phyloP scores from a whole-genome alignment of 2,888 invertebrate species.

The Stenodera caucasica region DNA sequence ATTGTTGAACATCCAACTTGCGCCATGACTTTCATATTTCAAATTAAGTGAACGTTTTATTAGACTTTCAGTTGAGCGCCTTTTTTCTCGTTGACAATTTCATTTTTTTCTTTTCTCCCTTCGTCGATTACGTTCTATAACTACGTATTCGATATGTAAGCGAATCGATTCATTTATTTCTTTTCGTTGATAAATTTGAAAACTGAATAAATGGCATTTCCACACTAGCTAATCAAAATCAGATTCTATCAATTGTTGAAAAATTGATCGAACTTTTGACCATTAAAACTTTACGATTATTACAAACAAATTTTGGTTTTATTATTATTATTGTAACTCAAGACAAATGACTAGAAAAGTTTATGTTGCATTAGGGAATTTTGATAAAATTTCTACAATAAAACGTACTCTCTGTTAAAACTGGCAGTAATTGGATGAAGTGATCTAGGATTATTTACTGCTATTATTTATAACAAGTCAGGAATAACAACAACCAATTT shows the following conservation, averaged over 20 bases:
- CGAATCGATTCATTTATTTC: neutral
- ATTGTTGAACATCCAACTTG: slow-evolving; percentile 42
- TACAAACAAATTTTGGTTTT: no score
- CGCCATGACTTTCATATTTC: slow-evolving; percentile 45
- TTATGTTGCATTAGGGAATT: slow-evolving; percentile 22
- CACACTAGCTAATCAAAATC: neutral
- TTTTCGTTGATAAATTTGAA: neutral
- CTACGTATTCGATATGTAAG: neutral
- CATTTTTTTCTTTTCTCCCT: neutral
- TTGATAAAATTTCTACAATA: slow-evolving; percentile 10
- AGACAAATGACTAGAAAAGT: neutral
- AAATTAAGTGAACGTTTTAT: slow-evolving; percentile 45
- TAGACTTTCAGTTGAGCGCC: slow-evolving; percentile 33
- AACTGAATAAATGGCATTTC: neutral
- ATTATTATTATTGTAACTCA: no score
- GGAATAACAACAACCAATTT: neutral
- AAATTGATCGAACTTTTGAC: neutral
- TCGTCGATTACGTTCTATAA: neutral
- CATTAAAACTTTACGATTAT: no score
- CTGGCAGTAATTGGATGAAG: slow-evolving; percentile 1
- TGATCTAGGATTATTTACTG: neutral
- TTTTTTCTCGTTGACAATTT: slow-evolving; percentile 9
- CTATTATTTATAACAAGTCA: neutral
- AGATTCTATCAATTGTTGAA: neutral
- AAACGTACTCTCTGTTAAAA: neutral